phyloP scores from a whole-genome alignment of 2,888 invertebrate genomes.

The Tridacna gigas region DNA sequence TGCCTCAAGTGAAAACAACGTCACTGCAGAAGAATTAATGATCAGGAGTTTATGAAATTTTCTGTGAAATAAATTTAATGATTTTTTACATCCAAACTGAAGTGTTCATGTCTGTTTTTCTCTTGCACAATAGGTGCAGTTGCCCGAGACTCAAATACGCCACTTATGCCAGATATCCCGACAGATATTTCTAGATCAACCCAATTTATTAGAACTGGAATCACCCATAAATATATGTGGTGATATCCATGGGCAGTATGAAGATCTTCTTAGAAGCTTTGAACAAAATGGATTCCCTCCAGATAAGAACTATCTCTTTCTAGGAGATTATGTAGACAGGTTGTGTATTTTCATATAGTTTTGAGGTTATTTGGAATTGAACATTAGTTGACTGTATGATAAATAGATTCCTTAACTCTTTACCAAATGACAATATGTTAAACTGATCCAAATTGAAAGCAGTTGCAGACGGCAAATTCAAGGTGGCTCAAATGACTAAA shows the following conservation, averaged over 20 bases:
- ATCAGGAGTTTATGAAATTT: too few relatives aligned
- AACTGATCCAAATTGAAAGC: too few relatives aligned
- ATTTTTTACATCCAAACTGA: not conserved
- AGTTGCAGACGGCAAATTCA: too few relatives aligned
- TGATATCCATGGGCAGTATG: constrained; percentile 87
- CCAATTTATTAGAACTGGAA: constrained; percentile 86
- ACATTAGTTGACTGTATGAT: too few relatives aligned
- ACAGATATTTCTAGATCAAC: constrained; percentile 85
- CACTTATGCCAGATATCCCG: constrained; percentile 85
- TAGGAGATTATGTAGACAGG: constrained; percentile 87
- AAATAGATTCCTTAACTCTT: too few relatives aligned
- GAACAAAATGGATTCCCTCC: constrained; percentile 87
- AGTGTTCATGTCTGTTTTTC: not conserved
- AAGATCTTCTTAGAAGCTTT: constrained; percentile 86
- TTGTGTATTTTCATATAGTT: constrained; percentile 30
- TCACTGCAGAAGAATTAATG: too few relatives aligned
- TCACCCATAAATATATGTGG: constrained; percentile 87
- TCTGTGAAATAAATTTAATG: too few relatives aligned
- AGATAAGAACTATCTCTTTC: constrained; percentile 86
- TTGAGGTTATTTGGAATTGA: too few relatives aligned
- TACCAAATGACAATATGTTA: too few relatives aligned
- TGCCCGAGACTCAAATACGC: constrained; percentile 85
- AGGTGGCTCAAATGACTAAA: too few relatives aligned
- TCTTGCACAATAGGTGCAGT: constrained; percentile 76
- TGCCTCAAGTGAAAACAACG: too few relatives aligned